phyloP scores from a whole-genome alignment of 2,797 vertebrate species.

The Pangasius krempfi region DNA sequence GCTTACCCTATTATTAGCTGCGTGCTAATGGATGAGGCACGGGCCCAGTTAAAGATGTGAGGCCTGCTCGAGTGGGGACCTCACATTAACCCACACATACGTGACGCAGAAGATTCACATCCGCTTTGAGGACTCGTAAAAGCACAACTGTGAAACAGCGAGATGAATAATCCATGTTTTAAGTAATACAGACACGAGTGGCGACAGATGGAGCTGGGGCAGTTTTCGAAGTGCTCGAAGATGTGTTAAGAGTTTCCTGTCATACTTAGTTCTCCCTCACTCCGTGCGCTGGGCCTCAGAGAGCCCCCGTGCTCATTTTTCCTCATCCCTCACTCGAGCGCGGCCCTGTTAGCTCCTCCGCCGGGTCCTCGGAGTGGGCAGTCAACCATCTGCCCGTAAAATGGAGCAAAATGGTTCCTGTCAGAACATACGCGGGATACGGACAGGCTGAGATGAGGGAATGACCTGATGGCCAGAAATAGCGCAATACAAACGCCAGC shows the following conservation, averaged over 20 bases:
- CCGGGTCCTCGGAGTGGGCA: slow-evolving; percentile 56
- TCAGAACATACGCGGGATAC: slow-evolving; percentile 58
- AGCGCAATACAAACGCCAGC: background rate
- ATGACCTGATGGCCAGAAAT: slow-evolving; percentile 23
- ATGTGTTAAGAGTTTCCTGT: slow-evolving; percentile 58
- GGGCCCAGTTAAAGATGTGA: slow-evolving; percentile 53
- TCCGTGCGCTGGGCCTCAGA: slow-evolving; percentile 40
- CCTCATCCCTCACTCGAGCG: slow-evolving; percentile 20
- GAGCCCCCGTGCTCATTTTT: slow-evolving; percentile 33
- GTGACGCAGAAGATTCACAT: slow-evolving; percentile 7
- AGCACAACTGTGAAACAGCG: slow-evolving; percentile 37
- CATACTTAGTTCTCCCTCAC: slow-evolving; percentile 54
- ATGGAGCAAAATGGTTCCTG: slow-evolving; percentile 59
- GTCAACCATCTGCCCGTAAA: slow-evolving; percentile 61
- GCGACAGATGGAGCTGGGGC: slow-evolving; percentile 57
- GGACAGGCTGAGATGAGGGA: slow-evolving; percentile 21
- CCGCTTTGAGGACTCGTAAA: slow-evolving; percentile 35
- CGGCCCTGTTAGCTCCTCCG: slow-evolving; percentile 56
- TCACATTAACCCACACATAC: slow-evolving; percentile 48
- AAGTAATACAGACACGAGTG: slow-evolving; percentile 51
- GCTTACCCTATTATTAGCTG: slow-evolving; percentile 48
- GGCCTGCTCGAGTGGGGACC: slow-evolving; percentile 42
- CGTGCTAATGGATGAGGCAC: slow-evolving; percentile 57
- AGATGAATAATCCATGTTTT: slow-evolving; percentile 63
- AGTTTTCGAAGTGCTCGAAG: slow-evolving; percentile 24